These are phyloP conservation scores for Biston betularia DNA, from an alignment of 2,888 invertebrate genomes.

Conservation along the genomic window DNA sequence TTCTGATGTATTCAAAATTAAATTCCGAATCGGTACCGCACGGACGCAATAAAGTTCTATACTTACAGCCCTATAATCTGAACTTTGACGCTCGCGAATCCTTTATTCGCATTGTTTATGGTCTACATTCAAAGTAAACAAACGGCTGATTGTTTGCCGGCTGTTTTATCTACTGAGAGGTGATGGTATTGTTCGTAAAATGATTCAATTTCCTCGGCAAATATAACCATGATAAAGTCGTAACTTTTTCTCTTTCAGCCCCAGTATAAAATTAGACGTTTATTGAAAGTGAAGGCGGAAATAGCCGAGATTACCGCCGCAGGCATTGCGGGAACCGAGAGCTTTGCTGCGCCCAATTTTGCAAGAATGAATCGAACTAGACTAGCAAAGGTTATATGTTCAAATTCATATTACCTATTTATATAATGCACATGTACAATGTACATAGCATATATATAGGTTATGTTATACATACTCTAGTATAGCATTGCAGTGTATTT, in stretches of 20 bases:
- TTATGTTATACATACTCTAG: too few relatives aligned
- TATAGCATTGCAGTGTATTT: too few relatives aligned
- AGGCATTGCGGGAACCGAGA: conserved; percentile 47
- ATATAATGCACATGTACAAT: conserved; percentile 2
- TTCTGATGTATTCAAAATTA: conserved; percentile 46
- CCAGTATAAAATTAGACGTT: conserved; percentile 48
- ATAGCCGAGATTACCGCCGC: conserved; percentile 49
- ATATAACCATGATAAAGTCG: conserved; percentile 21
- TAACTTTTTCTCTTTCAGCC: conserved; percentile 31
- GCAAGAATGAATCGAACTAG: conserved; percentile 37
- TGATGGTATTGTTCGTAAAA: conserved; percentile 38
- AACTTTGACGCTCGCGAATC: conserved; percentile 50
- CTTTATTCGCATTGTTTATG: conserved; percentile 46
- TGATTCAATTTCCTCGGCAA: conserved; percentile 36
- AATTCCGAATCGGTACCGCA: conserved; percentile 51
- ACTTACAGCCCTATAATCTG: conserved; percentile 52
- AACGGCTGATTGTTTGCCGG: conserved; percentile 31
- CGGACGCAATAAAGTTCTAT: conserved; percentile 55
- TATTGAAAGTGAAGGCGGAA: conserved; percentile 53
- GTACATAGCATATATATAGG: not conserved
- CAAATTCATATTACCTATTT: too few relatives aligned
- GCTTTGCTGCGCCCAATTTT: conserved; percentile 50
- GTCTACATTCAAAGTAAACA: conserved; percentile 25
- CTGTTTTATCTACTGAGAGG: conserved; percentile 35
- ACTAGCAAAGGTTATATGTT: conserved; percentile 17